These are phyloP conservation scores for Nebria ingens DNA, from an alignment of 1,140 invertebrate species.

Conservation along the genomic window DNA sequence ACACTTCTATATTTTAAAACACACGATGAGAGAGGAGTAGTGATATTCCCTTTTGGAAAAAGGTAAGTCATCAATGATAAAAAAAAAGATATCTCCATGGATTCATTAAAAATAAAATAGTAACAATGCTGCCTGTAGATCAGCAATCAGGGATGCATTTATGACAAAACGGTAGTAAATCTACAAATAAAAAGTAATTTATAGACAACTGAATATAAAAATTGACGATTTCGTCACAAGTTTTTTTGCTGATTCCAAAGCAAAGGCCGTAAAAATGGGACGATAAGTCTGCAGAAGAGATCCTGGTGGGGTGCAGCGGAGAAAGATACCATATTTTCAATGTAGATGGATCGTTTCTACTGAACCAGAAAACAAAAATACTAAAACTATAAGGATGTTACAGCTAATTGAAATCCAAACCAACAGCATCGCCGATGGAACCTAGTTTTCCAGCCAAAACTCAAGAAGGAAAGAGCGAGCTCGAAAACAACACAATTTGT, in stretches of 20 bases:
- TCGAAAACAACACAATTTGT: slow-evolving; percentile 16
- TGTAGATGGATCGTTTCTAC: slow-evolving; percentile 3
- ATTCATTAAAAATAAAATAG: no score
- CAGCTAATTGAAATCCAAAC: slow-evolving; percentile 15
- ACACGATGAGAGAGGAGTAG: no score
- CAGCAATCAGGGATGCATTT: no score
- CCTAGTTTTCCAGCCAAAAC: slow-evolving; percentile 12
- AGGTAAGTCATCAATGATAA: no score
- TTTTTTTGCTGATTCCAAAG: slow-evolving; percentile 23
- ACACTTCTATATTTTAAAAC: no score
- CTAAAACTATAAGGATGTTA: slow-evolving; percentile 28
- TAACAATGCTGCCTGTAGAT: no score
- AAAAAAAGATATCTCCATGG: no score
- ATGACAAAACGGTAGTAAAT: no score
- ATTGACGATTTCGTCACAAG: no score
- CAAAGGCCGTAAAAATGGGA: slow-evolving; percentile 23
- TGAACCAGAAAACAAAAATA: slow-evolving; percentile 11
- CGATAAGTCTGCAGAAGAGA: slow-evolving; percentile 19
- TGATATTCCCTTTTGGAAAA: no score
- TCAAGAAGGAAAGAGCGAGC: slow-evolving; percentile 13
- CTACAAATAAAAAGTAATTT: no score
- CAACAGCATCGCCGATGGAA: slow-evolving; percentile 14
- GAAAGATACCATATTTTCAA: slow-evolving; percentile 29
- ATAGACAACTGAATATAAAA: no score
- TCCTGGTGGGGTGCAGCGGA: slow-evolving; percentile 29